phyloP scores from a whole-genome alignment of 2,113 vertebrate species.

The Eurystomus gularis region DNA sequence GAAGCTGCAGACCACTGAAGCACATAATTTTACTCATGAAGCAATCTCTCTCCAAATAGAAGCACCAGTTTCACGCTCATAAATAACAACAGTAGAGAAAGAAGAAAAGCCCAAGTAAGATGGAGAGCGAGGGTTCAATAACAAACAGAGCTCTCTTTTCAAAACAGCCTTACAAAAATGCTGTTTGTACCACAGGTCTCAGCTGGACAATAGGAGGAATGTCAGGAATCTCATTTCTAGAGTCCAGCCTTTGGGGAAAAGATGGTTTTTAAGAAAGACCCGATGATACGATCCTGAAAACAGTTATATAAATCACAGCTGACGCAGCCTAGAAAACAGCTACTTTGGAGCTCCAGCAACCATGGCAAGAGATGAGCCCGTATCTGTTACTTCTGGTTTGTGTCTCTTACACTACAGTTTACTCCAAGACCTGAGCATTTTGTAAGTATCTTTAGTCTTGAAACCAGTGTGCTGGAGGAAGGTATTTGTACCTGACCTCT shows the following conservation, averaged over 20 bases:
- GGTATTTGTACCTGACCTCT: not conserved
- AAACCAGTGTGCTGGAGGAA: not conserved
- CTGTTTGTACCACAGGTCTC: constrained; percentile 19
- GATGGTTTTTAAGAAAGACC: not conserved
- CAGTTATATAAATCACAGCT: not conserved
- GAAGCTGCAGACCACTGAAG: not conserved
- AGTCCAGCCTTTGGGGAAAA: not conserved
- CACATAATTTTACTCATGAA: not conserved
- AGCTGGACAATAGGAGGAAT: constrained; percentile 35
- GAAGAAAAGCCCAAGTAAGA: not conserved
- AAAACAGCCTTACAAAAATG: constrained; percentile 28
- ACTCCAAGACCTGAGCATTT: not conserved
- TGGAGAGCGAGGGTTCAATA: not conserved
- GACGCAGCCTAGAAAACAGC: not conserved
- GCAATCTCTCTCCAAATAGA: not conserved
- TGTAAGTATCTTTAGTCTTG: not conserved
- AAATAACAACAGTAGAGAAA: constrained; percentile 16
- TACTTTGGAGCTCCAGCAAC: not conserved
- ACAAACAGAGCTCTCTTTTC: not conserved
- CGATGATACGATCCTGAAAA: not conserved
- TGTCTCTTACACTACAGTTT: not conserved
- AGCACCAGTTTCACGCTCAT: not conserved
- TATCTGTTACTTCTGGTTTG: not conserved
- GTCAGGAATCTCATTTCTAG: constrained; percentile 43
- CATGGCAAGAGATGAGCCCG: not conserved